Evolutionary conservation across 1,140 invertebrate species (phyloP).

Genomic region (Diprion similis): DNA sequence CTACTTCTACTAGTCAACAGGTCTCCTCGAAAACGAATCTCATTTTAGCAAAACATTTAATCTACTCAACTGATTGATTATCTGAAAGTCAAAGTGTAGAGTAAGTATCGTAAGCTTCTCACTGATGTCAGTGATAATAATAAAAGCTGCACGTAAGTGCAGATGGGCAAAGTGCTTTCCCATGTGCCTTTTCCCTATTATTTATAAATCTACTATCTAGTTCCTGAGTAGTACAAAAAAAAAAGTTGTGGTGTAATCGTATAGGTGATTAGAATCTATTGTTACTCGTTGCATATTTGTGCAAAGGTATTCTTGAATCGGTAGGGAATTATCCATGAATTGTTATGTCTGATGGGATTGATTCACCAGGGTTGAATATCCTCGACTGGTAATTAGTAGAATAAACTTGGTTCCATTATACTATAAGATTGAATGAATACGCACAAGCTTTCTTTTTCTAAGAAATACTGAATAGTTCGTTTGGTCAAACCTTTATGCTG

Average conservation of each 20-base stretch:
- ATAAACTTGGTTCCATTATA: conserved; percentile 22
- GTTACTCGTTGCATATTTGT: no score
- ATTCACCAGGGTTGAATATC: background rate
- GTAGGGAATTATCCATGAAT: no score
- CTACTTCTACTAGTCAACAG: background rate
- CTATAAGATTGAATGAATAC: conserved; percentile 13
- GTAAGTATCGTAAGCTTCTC: conserved; percentile 1
- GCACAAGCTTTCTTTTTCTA: conserved; percentile 57
- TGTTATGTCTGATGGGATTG: no score
- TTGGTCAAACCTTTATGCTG: conserved; percentile 19
- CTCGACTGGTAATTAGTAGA: background rate
- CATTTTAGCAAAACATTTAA: background rate
- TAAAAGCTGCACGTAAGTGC: background rate
- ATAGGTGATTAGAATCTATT: no score
- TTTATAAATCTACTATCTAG: no score
- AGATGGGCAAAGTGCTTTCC: no score
- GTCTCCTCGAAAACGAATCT: background rate
- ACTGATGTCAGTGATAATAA: background rate
- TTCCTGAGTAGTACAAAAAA: no score
- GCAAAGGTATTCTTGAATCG: no score
- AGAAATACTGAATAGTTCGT: conserved; percentile 22
- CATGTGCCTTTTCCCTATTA: no score
- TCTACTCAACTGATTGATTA: background rate
- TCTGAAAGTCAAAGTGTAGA: background rate
- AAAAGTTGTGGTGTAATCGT: no score